Evolutionary conservation across 1,140 invertebrate species (phyloP), one percentile per base, ranked within the genome.

Genomic region (Bicyclus anynana): DNA sequence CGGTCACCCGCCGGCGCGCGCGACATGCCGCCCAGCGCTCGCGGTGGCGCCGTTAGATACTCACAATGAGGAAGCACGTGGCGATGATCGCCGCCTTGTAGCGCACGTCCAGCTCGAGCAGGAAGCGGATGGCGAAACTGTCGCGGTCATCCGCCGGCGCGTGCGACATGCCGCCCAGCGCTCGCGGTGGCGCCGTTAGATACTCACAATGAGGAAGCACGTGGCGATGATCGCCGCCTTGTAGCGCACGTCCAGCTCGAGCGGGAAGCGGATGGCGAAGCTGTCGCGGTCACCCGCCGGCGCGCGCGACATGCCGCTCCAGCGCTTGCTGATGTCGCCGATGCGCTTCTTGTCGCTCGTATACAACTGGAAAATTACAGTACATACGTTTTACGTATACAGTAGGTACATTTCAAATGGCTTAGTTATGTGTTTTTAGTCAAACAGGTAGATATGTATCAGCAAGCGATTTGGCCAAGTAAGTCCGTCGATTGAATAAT

Each of bases 121-220:
- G 80, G 44, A 79, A 77, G 13, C 52, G 38, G n/a, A 80, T 62
- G 6, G 66, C 42, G 62, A 68, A 80, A 52, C 29, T 53, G 51
- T 78, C 72, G 0, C 40, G 44, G 35, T 71, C 53, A 2, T 64
- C 55, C 9, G 60, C 27, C n/a, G 53, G 13, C 29, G 61, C 55
- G 12, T 65, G 57, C 10, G 53, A 14, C 20, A 60, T 5, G 0
- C 72, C 69, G 12, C 56, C 58, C 73, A 35, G 40, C 29, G 69
- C 53, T 1, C 65, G 53, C 12, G 59, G 21, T 10, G 53, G 12
- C 37, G 61, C 27, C 27, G 27, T 9, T 29, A 14, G 5, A 13
- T 18, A 72, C 78, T 72, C 17, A 84, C 80, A 48, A 84, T 84
- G 14, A 80, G 65, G 13, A 81, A 70, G 50, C 77, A 80, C 13